phyloP scores from a whole-genome alignment of 2,113 vertebrate genomes.

The Sitta europaea region DNA sequence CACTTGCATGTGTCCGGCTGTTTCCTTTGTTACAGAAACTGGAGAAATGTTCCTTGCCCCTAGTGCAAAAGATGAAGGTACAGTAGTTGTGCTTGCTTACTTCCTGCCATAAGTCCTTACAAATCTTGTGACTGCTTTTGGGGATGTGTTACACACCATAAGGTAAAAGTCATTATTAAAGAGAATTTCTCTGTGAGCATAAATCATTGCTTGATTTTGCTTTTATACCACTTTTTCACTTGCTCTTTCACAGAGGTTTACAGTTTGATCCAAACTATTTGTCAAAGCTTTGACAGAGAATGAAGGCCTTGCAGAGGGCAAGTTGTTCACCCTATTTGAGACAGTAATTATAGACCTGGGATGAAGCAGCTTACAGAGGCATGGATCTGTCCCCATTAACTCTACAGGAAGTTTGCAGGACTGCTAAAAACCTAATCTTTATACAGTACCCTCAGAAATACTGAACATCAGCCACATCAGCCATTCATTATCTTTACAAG shows the following conservation, averaged over 20 bases:
- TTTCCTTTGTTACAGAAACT: neutral
- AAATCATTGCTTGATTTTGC: neutral
- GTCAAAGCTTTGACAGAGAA: neutral
- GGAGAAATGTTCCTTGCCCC: neutral
- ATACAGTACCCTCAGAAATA: neutral
- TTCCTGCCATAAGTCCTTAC: neutral
- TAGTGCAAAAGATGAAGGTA: neutral
- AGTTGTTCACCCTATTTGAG: neutral
- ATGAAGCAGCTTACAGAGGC: neutral
- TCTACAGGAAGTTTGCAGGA: neutral
- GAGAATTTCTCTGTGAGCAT: neutral
- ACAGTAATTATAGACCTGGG: neutral
- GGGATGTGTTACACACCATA: neutral
- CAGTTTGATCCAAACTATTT: neutral
- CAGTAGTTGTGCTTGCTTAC: rapidly evolving
- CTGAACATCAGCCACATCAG: neutral
- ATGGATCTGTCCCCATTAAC: neutral
- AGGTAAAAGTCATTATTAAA: neutral
- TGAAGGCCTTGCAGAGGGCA: neutral
- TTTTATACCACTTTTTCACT: neutral
- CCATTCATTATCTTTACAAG: neutral
- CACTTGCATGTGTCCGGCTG: neutral
- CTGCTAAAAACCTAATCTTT: neutral
- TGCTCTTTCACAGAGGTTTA: neutral
- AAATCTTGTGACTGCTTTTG: neutral